phyloP scores from a whole-genome alignment of 2,888 invertebrate species.

The Dioctria rufipes region DNA sequence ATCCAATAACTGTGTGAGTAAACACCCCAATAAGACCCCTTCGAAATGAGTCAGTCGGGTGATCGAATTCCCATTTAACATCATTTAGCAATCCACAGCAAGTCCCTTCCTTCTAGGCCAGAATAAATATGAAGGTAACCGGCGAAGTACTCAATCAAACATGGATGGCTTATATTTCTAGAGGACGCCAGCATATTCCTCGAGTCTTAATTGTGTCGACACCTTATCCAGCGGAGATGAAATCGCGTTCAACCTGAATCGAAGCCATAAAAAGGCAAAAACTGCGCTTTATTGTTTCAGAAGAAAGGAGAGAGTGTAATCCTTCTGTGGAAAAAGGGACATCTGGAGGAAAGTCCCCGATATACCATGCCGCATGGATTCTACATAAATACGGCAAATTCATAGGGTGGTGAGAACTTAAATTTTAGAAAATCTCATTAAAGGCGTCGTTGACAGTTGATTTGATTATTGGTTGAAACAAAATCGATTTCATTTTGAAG shows the following conservation, averaged over 20 bases:
- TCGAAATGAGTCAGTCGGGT: slow-evolving; percentile 33
- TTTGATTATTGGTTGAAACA: slow-evolving; percentile 54
- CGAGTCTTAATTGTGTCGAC: slow-evolving; percentile 49
- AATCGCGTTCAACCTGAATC: slow-evolving; percentile 16
- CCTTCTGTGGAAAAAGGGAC: slow-evolving; percentile 51
- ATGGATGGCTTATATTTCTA: slow-evolving; percentile 44
- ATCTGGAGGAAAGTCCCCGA: slow-evolving; percentile 42
- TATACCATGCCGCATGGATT: neutral
- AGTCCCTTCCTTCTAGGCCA: neutral
- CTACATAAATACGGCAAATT: neutral
- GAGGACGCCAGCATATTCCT: slow-evolving; percentile 23
- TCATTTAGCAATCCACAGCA: slow-evolving; percentile 46
- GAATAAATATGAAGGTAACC: slow-evolving; percentile 16
- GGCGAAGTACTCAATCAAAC: slow-evolving; percentile 53
- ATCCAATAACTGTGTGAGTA: slow-evolving; percentile 22
- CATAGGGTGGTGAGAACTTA: slow-evolving; percentile 11
- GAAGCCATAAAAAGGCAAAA: slow-evolving; percentile 35
- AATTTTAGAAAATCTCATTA: slow-evolving; percentile 19
- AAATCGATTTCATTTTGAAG: slow-evolving; percentile 44
- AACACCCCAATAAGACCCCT: slow-evolving; percentile 33
- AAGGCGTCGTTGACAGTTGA: slow-evolving; percentile 49
- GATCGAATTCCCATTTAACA: slow-evolving; percentile 56
- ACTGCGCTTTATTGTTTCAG: slow-evolving; percentile 42
- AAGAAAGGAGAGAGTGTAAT: slow-evolving; percentile 38
- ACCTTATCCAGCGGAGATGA: slow-evolving; percentile 32